Percentiles rank a stretch among this genome's conserved stretches.
These are phyloP conservation scores for Heliconius ethilla DNA, from an alignment of 2,888 invertebrate species.

Conservation along the genomic window DNA sequence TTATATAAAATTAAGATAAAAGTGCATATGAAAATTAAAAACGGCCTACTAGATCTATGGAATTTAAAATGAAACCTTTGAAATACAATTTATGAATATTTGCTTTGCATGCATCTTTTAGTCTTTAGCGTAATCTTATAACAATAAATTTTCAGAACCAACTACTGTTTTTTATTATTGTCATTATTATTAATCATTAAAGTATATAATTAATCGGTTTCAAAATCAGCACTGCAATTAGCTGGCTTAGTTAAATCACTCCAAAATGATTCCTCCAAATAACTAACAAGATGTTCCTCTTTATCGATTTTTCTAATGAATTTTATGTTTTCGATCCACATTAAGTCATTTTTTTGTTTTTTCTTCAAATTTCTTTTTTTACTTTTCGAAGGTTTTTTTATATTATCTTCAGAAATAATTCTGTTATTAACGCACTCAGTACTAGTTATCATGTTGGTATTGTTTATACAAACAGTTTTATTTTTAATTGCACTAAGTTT, in stretches of 20 bases:
- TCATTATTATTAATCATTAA: neutral
- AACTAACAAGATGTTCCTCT: constrained; percentile 55
- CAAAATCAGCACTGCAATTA: constrained; percentile 58
- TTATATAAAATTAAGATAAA: neutral
- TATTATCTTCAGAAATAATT: neutral
- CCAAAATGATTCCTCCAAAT: constrained; percentile 60
- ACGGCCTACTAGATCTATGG: constrained; percentile 19
- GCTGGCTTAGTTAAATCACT: constrained; percentile 57
- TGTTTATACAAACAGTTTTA: neutral
- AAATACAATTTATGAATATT: constrained; percentile 23
- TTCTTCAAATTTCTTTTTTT: neutral
- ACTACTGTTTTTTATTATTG: neutral
- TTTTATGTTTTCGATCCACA: constrained; percentile 65
- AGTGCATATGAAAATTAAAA: neutral
- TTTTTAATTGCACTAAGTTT: constrained; percentile 4
- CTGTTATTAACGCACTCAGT: neutral
- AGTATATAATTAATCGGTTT: constrained; percentile 17
- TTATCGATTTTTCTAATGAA: constrained; percentile 59
- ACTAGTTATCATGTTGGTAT: neutral
- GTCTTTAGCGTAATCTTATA: constrained; percentile 12
- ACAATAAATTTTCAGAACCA: constrained; percentile 11
- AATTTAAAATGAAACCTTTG: constrained; percentile 15
- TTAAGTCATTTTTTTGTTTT: constrained; percentile 4
- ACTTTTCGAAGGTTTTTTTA: neutral
- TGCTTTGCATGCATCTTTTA: constrained; percentile 35